Evolutionary conservation across 2,797 vertebrate genomes (phyloP), one percentile per base, ranked within the genome.

Genomic region (Scolopax bukidnonensis): DNA sequence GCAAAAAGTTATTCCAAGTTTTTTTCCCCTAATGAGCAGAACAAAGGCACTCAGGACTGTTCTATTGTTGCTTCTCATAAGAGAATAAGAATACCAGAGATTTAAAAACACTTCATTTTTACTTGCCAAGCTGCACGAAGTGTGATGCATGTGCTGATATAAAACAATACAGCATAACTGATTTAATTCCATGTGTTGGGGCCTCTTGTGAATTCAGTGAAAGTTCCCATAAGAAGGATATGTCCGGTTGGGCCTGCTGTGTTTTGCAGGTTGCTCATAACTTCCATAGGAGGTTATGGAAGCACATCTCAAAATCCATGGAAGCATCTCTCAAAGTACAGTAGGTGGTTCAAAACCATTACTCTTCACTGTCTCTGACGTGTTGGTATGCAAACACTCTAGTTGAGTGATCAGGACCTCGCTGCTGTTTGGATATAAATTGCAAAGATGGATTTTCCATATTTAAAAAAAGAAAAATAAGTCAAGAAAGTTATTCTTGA

Each of bases 21-120:
- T 70, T 74, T 53, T 63, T 48, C 24, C 92, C 75, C 78, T 91
- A 74, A 89, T 94, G 92, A 97, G 69, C 70, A 82, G 80, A 78
- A 82, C 63, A 67, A 76, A 84, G 74, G 47, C 81, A 56, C 43
- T 85, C 57, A 30, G 61, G 56, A 32, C 87, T 80, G 53, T 67
- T 94, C 47, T 40, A 10, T 68, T 63, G 32, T 16, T 51, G 67
- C 23, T 56, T 45, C 47, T 79, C 7, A 3, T 41, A 56, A 36
- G 36, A 36, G 36, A 36, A 36, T 36, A 36, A 71, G 56, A 77
- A n/a, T 16, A 73, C 17, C 48, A 40, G 84, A 56, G 48, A 40
- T 63, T 70, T 77, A 77, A 47, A 43, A 73, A 57, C 30, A 25
- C 48, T 79, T 15, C 3, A 19, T 68, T 93, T 94, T 88, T 76